These are phyloP conservation scores for Gymnogyps californianus DNA, from an alignment of 2,113 vertebrate genomes.

Conservation along the genomic window DNA sequence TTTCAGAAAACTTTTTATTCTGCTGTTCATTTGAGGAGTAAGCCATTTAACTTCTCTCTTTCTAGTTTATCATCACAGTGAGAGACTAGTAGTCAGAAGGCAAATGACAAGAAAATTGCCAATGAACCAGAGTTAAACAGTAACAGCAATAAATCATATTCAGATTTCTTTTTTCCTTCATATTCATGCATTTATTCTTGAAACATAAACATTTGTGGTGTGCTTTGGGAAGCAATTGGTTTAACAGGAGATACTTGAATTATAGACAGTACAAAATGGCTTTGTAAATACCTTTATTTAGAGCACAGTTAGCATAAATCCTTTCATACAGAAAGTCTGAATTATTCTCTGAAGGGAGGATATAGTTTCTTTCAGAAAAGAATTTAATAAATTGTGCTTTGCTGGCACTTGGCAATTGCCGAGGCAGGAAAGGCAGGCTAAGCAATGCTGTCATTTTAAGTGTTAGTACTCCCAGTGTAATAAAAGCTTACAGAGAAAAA, in stretches of 20 bases:
- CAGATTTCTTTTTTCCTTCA: neutral
- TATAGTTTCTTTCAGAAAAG: neutral
- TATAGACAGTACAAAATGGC: neutral
- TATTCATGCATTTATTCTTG: neutral
- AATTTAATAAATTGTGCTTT: neutral
- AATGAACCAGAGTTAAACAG: neutral
- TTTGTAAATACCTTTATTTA: conserved; percentile 17
- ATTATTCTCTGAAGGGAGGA: conserved; percentile 11
- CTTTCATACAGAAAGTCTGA: neutral
- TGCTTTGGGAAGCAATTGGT: neutral
- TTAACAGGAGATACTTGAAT: conserved; percentile 13
- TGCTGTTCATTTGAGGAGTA: neutral
- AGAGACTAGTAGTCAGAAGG: neutral
- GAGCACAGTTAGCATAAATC: neutral
- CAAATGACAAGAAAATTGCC: conserved; percentile 43
- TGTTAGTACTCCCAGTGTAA: neutral
- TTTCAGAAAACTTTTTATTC: conserved; percentile 7
- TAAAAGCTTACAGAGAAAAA: neutral
- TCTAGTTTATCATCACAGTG: conserved; percentile 8
- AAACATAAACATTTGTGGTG: conserved; percentile 22
- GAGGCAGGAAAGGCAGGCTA: neutral
- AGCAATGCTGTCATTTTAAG: conserved; percentile 3
- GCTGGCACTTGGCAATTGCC: neutral
- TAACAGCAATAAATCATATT: neutral
- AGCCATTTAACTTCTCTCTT: neutral